Evolutionary conservation across 23 tunicate species (phyloP), one percentile per base, ranked within the genome.

Genomic region (Trididemnum clinides): DNA sequence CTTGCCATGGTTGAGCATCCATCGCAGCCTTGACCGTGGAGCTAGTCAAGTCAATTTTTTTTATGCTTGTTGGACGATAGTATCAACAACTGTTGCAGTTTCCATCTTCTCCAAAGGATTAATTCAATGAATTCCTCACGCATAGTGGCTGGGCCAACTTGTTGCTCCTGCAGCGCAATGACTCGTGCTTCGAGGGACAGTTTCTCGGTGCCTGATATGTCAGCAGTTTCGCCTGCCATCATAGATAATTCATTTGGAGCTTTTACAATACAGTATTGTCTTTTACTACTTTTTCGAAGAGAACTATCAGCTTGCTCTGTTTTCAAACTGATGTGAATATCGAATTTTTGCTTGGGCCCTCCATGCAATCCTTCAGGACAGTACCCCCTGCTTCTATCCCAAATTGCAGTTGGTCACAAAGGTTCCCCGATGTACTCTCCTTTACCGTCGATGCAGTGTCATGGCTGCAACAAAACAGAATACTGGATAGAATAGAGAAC

Each of bases 361-460:
- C 57, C 71, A 10, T 6, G 22, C n/a, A 22, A 63, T 63, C 71
- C 71, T 63, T 63, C 22, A 63, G 71, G 71, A 63, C 28, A 5
- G 71, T n/a, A 25, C n/a, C 71, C 22, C 71, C 71, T 63, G 71
- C 71, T n/a, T 63, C 71, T 63, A 29, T 44, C 15, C 54, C 12
- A 7, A 44, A 44, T 7, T 5, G 69, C 69, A 62, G 69, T 62
- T 22, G 69, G 69, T 62, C 69, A 18, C 10, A 62, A 29, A 62
- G 26, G 10, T 62, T 18, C 6, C 69, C 69, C n/a, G n/a, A n/a
- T n/a, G n/a, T n/a, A n/a, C n/a, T n/a, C n/a, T n/a, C n/a, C n/a
- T n/a, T n/a, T n/a, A n/a, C n/a, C n/a, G n/a, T n/a, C n/a, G n/a
- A n/a, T 15, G 15, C 10, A 44, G 15, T 44, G 54, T 44, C 54